Percentiles rank a stretch among this genome's conserved stretches.
phyloP scores from a whole-genome alignment of 2,113 vertebrate species.

The Oostethus manadensis region DNA sequence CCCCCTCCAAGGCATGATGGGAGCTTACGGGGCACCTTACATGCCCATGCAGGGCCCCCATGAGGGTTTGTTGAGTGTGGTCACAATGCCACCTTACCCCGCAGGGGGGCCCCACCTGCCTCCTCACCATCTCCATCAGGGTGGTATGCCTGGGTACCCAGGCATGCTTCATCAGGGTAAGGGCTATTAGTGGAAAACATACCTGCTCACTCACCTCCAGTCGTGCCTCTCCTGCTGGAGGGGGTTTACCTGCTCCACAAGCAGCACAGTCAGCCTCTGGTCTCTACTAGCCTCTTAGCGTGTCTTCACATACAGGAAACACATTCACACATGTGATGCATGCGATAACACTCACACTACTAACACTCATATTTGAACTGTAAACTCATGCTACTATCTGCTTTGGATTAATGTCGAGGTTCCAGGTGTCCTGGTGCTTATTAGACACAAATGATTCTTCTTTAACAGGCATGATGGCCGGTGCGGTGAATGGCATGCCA shows the following conservation, averaged over 20 bases:
- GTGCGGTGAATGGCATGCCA: conserved; percentile 85
- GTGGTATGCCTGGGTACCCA: conserved; percentile 91
- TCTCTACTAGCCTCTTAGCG: conserved; percentile 8
- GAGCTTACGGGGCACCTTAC: conserved; percentile 94
- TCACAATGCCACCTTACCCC: conserved; percentile 93
- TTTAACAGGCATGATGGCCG: conserved; percentile 84
- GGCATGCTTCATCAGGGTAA: conserved; percentile 96
- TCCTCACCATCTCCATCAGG: conserved; percentile 88
- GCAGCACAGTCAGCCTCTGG: conserved; percentile 38
- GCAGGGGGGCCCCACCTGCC: conserved; percentile 85
- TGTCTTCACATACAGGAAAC: conserved; percentile 18
- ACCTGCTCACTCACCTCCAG: conserved; percentile 72
- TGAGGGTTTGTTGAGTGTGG: conserved; percentile 99
- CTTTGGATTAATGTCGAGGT: neutral
- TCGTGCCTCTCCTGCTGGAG: conserved; percentile 69
- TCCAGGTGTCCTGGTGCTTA: neutral
- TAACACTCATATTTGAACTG: conserved; percentile 31
- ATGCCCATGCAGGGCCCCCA: conserved; percentile 96
- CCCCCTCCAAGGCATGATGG: conserved; percentile 93
- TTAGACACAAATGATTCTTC: neutral
- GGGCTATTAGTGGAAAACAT: conserved; percentile 66
- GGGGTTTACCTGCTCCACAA: conserved; percentile 63
- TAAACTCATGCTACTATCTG: neutral
- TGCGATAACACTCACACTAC: conserved; percentile 38
- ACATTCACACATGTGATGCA: conserved; percentile 38